Conservation (phyloP, 2,797 vertebrate species). For the Sebastiscus tertius region DNA sequence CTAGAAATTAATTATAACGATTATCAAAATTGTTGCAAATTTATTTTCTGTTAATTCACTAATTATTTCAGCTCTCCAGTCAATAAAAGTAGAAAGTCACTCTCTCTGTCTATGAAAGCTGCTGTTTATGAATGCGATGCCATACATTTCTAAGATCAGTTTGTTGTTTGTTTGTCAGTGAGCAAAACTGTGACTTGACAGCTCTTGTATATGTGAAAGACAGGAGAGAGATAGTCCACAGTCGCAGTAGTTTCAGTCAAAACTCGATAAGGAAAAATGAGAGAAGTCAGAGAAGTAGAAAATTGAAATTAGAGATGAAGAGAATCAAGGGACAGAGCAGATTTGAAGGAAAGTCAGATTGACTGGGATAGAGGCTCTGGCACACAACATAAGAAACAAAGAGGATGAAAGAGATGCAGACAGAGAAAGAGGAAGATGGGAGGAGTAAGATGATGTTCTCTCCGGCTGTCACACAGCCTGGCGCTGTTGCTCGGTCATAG, state of each 20-base stretch:
- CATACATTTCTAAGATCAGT: not conserved
- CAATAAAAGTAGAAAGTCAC: not conserved
- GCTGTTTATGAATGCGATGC: not conserved
- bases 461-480: conserved; percentile 54
- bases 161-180: not conserved
- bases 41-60: not conserved
- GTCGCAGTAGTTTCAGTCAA: conserved; percentile 20
- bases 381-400: conserved; percentile 31
- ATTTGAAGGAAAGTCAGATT: conserved; percentile 27
- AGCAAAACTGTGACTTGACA: not conserved
- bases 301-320: conserved; percentile 52
- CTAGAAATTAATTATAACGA: not conserved
- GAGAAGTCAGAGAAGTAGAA: conserved; percentile 37
- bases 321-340: conserved; percentile 22
- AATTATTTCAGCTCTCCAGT: not conserved
- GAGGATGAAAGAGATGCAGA: conserved; percentile 30
- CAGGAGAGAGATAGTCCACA: not conserved
- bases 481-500: conserved; percentile 55
- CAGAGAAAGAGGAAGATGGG: not conserved
- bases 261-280: conserved; percentile 38
- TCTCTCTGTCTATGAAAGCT: not conserved
- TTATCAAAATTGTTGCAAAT: not conserved
- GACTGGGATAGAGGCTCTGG: conserved; percentile 5
- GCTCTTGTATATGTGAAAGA: not conserved
- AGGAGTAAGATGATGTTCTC: conserved; percentile 47